Conservation (phyloP, 2,113 vertebrate genomes). For the Bombycilla garrulus region DNA sequence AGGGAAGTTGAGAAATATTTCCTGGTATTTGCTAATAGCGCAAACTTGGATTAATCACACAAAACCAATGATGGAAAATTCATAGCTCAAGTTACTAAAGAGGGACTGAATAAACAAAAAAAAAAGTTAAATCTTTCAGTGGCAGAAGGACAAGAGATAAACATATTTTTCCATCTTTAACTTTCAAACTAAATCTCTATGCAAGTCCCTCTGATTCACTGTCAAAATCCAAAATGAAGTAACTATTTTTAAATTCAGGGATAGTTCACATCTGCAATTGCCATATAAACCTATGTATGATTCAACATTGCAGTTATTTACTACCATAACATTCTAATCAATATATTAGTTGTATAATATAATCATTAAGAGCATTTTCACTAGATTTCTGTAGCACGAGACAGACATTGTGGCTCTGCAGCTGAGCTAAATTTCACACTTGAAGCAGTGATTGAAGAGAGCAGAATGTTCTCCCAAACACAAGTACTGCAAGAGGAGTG, state of each 20-base stretch:
- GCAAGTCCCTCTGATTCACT: background rate
- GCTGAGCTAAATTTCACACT: conserved; percentile 24
- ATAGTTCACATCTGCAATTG: background rate
- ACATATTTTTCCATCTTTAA: conserved; percentile 2
- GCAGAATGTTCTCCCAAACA: background rate
- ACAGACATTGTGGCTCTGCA: background rate
- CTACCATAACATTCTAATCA: background rate
- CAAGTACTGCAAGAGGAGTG: background rate
- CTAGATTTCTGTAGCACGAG: background rate
- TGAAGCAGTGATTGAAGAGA: background rate
- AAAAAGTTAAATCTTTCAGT: background rate
- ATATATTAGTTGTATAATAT: background rate
- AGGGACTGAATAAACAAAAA: background rate
- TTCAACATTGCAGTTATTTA: background rate
- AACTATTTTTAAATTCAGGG: background rate
- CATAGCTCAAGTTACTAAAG: background rate
- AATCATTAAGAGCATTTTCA: background rate
- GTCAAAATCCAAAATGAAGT: background rate
- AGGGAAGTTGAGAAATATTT: background rate
- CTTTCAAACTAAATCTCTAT: background rate
- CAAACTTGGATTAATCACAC: background rate
- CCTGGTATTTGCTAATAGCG: background rate
- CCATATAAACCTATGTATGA: background rate
- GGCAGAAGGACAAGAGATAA: conserved; percentile 20
- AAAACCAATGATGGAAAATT: conserved; percentile 23